Conservation (phyloP, 1,140 invertebrate species). For the Bombus pyrosoma region DNA sequence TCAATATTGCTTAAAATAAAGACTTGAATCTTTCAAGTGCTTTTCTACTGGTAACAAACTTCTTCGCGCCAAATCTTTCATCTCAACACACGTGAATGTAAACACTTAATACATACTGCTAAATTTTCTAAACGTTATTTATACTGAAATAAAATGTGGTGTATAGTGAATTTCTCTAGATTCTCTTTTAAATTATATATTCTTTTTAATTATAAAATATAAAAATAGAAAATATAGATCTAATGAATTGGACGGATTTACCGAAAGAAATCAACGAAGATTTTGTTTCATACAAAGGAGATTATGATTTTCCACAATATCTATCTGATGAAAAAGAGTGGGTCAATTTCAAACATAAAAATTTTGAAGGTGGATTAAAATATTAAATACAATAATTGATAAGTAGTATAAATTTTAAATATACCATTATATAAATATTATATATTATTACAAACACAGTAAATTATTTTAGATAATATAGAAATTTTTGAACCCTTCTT, state of each 20-base stretch:
- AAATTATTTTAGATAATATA: background rate
- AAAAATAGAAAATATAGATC: background rate
- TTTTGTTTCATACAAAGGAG: conserved; percentile 11
- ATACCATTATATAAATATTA: background rate
- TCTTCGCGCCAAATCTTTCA: background rate
- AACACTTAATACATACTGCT: background rate
- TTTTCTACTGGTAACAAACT: background rate
- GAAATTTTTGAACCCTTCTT: background rate
- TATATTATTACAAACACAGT: background rate
- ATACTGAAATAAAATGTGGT: background rate
- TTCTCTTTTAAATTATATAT: background rate
- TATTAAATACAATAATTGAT: too few species aligned
- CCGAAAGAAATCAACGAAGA: background rate
- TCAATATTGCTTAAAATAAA: too few species aligned
- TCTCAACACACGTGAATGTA: background rate
- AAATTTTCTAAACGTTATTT: background rate
- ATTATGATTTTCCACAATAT: conserved; percentile 25
- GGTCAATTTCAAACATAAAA: background rate
- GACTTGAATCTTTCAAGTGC: background rate
- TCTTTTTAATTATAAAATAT: background rate
- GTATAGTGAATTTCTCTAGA: background rate
- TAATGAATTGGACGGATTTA: background rate
- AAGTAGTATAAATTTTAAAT: background rate
- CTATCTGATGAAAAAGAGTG: conserved; percentile 17
- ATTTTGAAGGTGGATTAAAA: background rate